Base-by-base conservation (phyloP, 2,888 invertebrate species). In the Smittia sp. region DNA sequence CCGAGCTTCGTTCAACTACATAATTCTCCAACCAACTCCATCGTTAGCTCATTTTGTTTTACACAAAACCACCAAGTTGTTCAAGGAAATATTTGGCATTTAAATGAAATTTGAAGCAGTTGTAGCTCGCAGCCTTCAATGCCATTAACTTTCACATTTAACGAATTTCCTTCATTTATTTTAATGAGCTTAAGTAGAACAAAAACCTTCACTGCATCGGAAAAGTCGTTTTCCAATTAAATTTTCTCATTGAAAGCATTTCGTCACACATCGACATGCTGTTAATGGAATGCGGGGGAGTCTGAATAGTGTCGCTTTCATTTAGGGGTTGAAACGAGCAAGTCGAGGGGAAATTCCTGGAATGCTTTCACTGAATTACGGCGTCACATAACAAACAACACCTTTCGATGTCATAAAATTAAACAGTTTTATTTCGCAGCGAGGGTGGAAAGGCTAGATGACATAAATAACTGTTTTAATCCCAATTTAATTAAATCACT, bases 201-300 rank as follows among this genome's bases (percentile, higher is more conserved):
- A 46, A 46, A 46, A 46, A n/a, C 46, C 46, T n/a, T 46, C 46
- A 46, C 11, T 46, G 11, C 46, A 46, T 15, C 58, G 9, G 58
- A 20, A 58, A 58, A 58, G 22, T 7, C 7, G 22, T 58, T 58
- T 69, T 69, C 69, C 69, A 69, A 69, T 69, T 69, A 69, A 69
- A 69, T 69, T 54, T 32, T 41, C 41, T 41, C 69, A 41, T 52
- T 27, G 41, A 69, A 69, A 52, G 32, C 54, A 69, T 69, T 69
- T 69, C 69, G 69, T 69, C 69, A 69, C 69, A 69, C 69, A 52
- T 69, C 41, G 69, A 54, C 69, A 69, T 54, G 20, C 24, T 41
- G 46, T 54, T 27, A 54, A 54, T 69, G 69, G 27, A 69, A 54
- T 54, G 24, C 24, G 15, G 54, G n/a, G 15, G 52, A n/a, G 18